A percentile compares a stretch with the other conserved stretches of the same genome.
Conservation (phyloP, 2,888 invertebrate genomes). For the Caenorhabditis macrosperma region DNA sequence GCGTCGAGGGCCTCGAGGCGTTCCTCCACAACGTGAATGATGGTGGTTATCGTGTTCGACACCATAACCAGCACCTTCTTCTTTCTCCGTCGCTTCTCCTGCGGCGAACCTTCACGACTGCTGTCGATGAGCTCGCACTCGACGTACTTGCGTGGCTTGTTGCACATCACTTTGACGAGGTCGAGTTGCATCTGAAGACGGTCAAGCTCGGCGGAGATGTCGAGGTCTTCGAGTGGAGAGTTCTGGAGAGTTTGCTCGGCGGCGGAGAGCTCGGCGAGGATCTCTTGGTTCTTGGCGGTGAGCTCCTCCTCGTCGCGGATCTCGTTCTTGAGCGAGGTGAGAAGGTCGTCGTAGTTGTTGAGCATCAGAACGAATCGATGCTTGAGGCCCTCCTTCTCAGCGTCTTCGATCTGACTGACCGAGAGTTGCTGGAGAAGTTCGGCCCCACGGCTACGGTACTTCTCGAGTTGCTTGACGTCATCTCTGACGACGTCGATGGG, state of each 20-base stretch:
- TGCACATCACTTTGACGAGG: slow-evolving; percentile 67
- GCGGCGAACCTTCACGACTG: slow-evolving; percentile 64
- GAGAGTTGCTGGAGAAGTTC: slow-evolving; percentile 49
- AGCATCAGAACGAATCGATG: slow-evolving; percentile 48
- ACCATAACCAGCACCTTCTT: slow-evolving; percentile 74
- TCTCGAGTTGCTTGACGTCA: slow-evolving; percentile 60
- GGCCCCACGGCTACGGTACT: slow-evolving; percentile 49
- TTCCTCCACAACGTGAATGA: slow-evolving; percentile 76
- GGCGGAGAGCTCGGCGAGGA: slow-evolving; percentile 58
- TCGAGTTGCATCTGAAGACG: slow-evolving; percentile 71
- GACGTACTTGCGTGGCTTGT: slow-evolving; percentile 68
- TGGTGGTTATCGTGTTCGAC: slow-evolving; percentile 77
- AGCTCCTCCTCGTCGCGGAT: slow-evolving; percentile 66
- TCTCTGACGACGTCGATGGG: slow-evolving; percentile 51
- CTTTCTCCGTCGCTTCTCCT: slow-evolving; percentile 54
- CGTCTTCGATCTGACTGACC: slow-evolving; percentile 53
- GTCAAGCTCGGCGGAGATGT: slow-evolving; percentile 67
- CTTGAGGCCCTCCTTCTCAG: slow-evolving; percentile 56
- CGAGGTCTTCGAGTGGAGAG: slow-evolving; percentile 54
- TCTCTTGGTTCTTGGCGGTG: slow-evolving; percentile 62
- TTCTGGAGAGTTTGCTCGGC: slow-evolving; percentile 63
- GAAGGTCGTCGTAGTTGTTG: slow-evolving; percentile 55
- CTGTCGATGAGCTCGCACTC: slow-evolving; percentile 67
- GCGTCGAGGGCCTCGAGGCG: slow-evolving; percentile 61
- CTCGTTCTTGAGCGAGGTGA: slow-evolving; percentile 52